Base-by-base conservation (phyloP, 92 coral and sea anemone genomes). In the Parazoanthus atlanticus region DNA sequence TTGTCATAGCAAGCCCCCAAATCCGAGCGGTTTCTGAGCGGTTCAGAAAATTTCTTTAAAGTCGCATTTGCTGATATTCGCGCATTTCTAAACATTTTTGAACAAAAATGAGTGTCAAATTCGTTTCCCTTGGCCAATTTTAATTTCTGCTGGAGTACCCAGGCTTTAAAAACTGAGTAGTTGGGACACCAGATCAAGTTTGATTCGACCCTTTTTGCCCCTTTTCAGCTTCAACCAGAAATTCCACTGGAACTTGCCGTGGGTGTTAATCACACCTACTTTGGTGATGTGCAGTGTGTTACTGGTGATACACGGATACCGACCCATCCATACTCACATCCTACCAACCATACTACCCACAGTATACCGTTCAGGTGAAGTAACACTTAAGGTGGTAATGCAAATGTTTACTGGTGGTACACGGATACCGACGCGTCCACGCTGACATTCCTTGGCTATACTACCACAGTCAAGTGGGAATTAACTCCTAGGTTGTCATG, bases 201-300 rank as follows among this genome's bases (percentile, higher is more conserved):
- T 12, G 12, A 12, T 56, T 13, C 4, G 56, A 71, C 6, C 23
- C 11, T 34, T 30, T 73, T 73, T 26, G 16, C 38, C n/a, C 38
- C 56, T n/a, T 76, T 36, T 38, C 66, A 80, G 85, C 38, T 80
- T 80, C 30, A 80, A 80, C 70, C 73, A 80, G 74, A 61, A 80
- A 6, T 80, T 80, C 46, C 85, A 80, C 26, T 19, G 85, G 1
- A 65, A 80, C 85, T 13, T 80, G 28, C 85, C 85, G 9, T 80
- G 85, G 85, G 19, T 80, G 46, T 58, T 80, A 16, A 65, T 61
- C 73, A 80, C 85, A 30, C 85, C 85, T 80, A 7, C 71, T 26
- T 15, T 56, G 46, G 85, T 80, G 49, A 80, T 80, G 85, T 80
- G 31, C 85, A 58, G 85, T 25, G 72, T 58, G 3, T 49, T 80